These are phyloP conservation scores for Protobothrops mucrosquamatus DNA, from an alignment of 2,113 vertebrate species.

Conservation along the genomic window DNA sequence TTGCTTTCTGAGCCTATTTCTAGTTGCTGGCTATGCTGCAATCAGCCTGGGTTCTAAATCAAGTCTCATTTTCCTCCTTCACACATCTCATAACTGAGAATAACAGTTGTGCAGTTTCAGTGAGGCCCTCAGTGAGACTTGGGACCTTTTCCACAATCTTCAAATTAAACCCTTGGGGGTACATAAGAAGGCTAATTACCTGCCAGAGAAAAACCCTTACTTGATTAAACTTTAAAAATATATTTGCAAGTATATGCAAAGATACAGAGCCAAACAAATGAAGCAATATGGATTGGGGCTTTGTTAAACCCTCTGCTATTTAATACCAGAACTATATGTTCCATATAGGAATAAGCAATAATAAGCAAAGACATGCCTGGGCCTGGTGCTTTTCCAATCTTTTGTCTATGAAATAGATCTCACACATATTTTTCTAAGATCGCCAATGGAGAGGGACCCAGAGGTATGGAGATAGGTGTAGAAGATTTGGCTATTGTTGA, in stretches of 20 bases:
- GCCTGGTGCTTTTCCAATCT: background rate
- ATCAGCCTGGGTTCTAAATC: background rate
- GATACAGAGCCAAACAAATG: background rate
- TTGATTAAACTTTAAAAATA: constrained; percentile 2
- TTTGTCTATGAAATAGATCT: background rate
- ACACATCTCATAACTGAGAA: background rate
- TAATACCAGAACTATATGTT: background rate
- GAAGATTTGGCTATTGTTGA: background rate
- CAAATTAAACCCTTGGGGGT: constrained; percentile 1
- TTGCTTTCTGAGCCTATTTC: background rate
- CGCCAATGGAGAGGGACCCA: background rate
- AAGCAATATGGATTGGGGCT: background rate
- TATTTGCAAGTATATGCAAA: background rate
- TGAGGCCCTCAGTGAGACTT: background rate
- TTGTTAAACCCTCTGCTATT: background rate
- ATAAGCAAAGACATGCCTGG: background rate
- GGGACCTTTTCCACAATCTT: background rate
- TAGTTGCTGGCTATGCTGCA: background rate
- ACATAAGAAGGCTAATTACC: background rate
- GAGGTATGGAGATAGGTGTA: background rate
- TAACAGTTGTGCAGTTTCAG: background rate
- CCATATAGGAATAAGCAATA: background rate
- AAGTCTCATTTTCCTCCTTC: background rate
- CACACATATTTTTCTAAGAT: background rate
- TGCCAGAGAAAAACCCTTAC: background rate